Evolutionary conservation across 2,113 vertebrate genomes (phyloP).

Genomic region (Tetrax tetrax): DNA sequence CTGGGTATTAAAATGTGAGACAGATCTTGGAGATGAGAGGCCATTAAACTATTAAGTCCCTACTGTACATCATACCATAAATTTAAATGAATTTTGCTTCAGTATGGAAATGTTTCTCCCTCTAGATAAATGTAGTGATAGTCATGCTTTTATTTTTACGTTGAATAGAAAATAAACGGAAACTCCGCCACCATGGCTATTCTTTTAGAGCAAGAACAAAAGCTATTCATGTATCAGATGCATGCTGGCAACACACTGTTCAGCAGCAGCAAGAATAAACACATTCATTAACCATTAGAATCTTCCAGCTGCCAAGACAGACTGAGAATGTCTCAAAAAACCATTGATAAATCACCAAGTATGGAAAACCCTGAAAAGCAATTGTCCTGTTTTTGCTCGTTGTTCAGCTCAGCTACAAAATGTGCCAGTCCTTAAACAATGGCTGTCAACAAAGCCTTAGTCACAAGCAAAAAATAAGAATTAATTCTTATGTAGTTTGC

Average conservation of each 20-base stretch:
- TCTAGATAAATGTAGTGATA: background rate
- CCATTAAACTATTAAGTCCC: background rate
- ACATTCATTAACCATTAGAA: conserved; percentile 34
- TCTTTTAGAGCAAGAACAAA: conserved; percentile 20
- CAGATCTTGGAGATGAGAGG: background rate
- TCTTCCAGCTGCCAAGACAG: conserved; percentile 39
- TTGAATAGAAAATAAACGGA: background rate
- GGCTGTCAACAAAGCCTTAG: background rate
- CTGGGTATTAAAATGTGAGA: background rate
- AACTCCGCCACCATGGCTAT: background rate
- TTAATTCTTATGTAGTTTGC: background rate
- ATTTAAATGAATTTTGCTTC: background rate
- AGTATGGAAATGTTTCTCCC: background rate
- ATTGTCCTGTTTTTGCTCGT: background rate
- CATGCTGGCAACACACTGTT: background rate
- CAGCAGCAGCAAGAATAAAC: conserved; percentile 51
- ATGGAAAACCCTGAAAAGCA: background rate
- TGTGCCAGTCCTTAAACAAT: background rate
- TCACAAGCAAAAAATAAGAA: background rate
- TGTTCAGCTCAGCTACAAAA: conserved; percentile 16
- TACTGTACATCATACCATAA: background rate
- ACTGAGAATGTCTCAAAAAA: background rate
- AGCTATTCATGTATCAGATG: conserved; percentile 25
- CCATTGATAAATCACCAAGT: background rate
- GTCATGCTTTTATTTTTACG: background rate